Base-by-base conservation (phyloP, 2,888 invertebrate genomes). In the Acholoe squamosa region DNA sequence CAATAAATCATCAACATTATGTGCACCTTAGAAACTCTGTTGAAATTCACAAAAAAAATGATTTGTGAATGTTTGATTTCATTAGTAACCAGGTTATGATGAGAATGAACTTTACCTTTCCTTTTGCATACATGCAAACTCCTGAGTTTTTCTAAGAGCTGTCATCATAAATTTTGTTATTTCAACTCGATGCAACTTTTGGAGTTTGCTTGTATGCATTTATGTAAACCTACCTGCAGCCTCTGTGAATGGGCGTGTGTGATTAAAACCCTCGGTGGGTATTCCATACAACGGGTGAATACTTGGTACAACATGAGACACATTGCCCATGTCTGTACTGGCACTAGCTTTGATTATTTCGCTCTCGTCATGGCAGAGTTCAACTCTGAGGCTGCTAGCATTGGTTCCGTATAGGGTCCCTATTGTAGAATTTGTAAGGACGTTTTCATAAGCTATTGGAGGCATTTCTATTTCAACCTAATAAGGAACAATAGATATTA, bases 291-390 rank as follows among this genome's bases (percentile, higher is more conserved):
- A 28, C 0, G 93, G 93, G 84, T 94, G 94, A 19, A 94, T 94
- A 80, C 92, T 92, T 3, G 94, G 94, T 22, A 94, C 92, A 22
- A 92, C 92, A 61, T 93, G 93, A 12, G 94, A 94, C 28, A 94
- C 93, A 91, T 94, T 94, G 16, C 94, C 94, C 92, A 94, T 93
- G 89, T 94, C 94, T 5, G 94, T 93, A 14, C 94, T 94, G 16
- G 93, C 71, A 71, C 71, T 28, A 0, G 71, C 28, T 14, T 71
- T 28, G 0, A 5, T 1, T 28, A 71, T 14, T n/a, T 61, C 61
- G 7, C 28, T 25, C 3, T 22, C 5, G 71, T 71, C 28, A 0
- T 7, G 14, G 16, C 25, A n/a, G 28, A 28, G 0, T 0, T 28
- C 28, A 0, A 71, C 71, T 14, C 71, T 28, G 7, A 71, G 31